Percentiles rank a stretch among this genome's conserved stretches.
These are phyloP conservation scores for Rachycentron canadum DNA, from an alignment of 2,797 vertebrate genomes.

Conservation along the genomic window DNA sequence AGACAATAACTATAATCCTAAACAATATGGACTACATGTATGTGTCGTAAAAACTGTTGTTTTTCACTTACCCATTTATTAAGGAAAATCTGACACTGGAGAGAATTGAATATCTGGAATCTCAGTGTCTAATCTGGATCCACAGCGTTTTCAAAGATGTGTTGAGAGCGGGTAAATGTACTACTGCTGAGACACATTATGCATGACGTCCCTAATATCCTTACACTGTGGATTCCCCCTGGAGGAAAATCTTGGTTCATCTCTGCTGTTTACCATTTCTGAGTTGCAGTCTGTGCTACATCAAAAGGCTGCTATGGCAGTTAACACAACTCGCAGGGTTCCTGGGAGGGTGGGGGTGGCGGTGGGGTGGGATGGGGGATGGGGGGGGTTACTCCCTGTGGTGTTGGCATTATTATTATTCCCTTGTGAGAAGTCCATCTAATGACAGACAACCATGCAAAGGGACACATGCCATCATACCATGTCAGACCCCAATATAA, in stretches of 20 bases:
- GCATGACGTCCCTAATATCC: conserved; percentile 82
- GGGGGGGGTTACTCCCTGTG: conserved; percentile 61
- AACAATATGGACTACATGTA: conserved; percentile 46
- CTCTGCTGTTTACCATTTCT: conserved; percentile 85
- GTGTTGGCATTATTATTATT: conserved; percentile 77
- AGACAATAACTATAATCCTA: conserved; percentile 34
- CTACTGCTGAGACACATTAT: conserved; percentile 78
- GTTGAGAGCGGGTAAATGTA: conserved; percentile 69
- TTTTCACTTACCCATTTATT: conserved; percentile 43
- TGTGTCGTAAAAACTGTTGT: conserved; percentile 27
- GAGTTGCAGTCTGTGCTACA: conserved; percentile 79
- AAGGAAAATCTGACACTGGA: conserved; percentile 51
- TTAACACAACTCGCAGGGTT: conserved; percentile 81
- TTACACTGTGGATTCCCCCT: conserved; percentile 80
- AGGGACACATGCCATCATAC: conserved; percentile 72
- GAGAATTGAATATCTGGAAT: conserved; percentile 61
- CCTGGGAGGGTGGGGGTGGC: conserved; percentile 55
- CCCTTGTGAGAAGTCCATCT: conserved; percentile 72
- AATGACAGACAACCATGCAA: conserved; percentile 81
- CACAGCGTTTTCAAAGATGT: conserved; percentile 58
- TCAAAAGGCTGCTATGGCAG: conserved; percentile 85
- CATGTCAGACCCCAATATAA: conserved; percentile 60
- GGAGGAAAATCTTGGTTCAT: conserved; percentile 84
- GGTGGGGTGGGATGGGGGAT: conserved; percentile 4
- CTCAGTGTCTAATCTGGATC: conserved; percentile 66